phyloP scores from a whole-genome alignment of 2,797 vertebrate species.

The Synaphobranchus kaupii region DNA sequence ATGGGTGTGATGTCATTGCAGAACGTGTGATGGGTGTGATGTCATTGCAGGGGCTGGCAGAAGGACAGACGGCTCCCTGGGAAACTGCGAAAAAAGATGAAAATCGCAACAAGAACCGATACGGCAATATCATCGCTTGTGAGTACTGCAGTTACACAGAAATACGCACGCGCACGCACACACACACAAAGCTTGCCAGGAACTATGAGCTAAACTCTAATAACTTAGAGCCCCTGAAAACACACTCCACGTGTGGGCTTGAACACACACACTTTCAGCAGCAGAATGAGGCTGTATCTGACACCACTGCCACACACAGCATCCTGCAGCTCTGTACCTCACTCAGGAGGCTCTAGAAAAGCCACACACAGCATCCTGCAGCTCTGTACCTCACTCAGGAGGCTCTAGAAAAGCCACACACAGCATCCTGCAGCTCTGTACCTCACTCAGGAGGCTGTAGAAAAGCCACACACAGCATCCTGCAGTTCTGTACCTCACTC shows the following conservation, averaged over 20 bases:
- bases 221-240: too few species aligned
- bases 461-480: not conserved
- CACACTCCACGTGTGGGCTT: too few species aligned
- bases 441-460: not conserved
- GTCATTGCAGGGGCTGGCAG: slow-evolving; percentile 84
- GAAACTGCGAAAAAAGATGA: slow-evolving; percentile 97
- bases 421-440: too few species aligned
- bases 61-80: slow-evolving; percentile 96
- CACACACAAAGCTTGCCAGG: too few species aligned
- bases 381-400: too few species aligned
- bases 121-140: slow-evolving; percentile 99
- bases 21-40: slow-evolving; percentile 19
- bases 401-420: not conserved
- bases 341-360: not conserved
- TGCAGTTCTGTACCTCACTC: too few species aligned
- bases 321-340: too few species aligned
- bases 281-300: not conserved
- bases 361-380: not conserved
- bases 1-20: not conserved
- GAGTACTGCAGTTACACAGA: slow-evolving; percentile 68
- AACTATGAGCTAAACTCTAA: too few species aligned
- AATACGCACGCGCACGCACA: not conserved
- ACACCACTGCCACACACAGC: not conserved
- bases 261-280: not conserved
- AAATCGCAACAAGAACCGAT: slow-evolving; percentile 97